Evolutionary conservation across 1,140 invertebrate genomes (phyloP), one percentile per base, ranked within the genome.

Genomic region (Acromyrmex echinatior): DNA sequence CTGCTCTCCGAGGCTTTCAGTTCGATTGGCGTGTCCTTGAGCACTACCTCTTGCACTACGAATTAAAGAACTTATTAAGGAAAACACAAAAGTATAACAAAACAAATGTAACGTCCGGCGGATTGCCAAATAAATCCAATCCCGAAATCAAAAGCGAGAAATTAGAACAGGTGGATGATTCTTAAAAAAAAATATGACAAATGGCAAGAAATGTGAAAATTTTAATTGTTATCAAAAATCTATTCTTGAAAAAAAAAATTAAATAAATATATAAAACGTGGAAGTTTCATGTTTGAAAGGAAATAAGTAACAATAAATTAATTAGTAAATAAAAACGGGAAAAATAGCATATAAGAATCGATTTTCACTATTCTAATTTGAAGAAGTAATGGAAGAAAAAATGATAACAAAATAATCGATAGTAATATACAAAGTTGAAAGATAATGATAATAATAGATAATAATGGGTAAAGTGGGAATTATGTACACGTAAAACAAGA

Each of bases 31-130:
- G 98, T 98, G 94, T 99, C 98, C 97, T 99, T 98, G 94, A 99
- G 97, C 95, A 99, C 98, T 96, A 99, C 98, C 97, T 99, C 99
- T 97, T 99, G 98, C 98, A 99, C 98, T 99, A 96, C 95, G 93
- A 92, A 93, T 93, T 93, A 92, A 93, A 95, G 95, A 96, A 96
- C 93, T 93, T 92, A 95, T 96, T 97, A 96, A 97, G 96, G 96
- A 97, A 97, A 97, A 96, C 94, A 96, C 94, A 96, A 96, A 94
- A 93, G 95, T 90, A 92, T 92, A 95, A 94, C 84, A 39, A 92
- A 91, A 92, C 60, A 93, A 93, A 92, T 90, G 53, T 87, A 94
- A 93, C 82, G 9, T 82, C 76, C 65, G 63, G 53, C 58, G 60
- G 73, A 65, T 73, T 39, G 53, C n/a, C 18, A 82, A 84, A 74